Percentiles rank a stretch among this genome's conserved stretches.
These are phyloP conservation scores for Phylloscopus trochilus DNA, from an alignment of 2,113 vertebrate species.

Conservation along the genomic window DNA sequence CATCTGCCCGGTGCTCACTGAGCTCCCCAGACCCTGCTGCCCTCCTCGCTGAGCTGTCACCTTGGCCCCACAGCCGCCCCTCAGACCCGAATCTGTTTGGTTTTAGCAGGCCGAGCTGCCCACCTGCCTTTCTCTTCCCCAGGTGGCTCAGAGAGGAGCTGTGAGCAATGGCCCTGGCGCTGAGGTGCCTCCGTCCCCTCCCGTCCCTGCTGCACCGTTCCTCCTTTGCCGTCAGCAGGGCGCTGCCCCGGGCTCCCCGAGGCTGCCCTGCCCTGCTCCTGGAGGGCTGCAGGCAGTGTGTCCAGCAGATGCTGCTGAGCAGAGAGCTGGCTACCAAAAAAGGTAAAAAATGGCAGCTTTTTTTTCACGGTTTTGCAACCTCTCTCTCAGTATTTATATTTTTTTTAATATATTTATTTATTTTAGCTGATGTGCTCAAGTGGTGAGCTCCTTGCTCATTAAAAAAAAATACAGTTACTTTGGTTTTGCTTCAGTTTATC, in stretches of 20 bases:
- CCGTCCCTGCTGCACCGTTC: constrained; percentile 62
- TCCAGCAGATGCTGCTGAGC: constrained; percentile 13
- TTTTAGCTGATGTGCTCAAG: not conserved
- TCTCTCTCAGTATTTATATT: not conserved
- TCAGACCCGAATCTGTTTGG: rapidly evolving
- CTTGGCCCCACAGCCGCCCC: rapidly evolving
- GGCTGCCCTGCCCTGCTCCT: not conserved
- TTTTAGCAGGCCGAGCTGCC: rapidly evolving
- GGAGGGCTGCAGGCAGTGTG: not conserved
- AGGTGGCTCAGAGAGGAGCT: not conserved
- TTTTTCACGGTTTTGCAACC: not conserved
- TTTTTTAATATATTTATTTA: not conserved
- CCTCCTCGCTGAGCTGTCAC: rapidly evolving
- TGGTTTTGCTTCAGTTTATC: not conserved
- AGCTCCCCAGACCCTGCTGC: rapidly evolving
- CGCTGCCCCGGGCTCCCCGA: not conserved
- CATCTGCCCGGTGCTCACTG: rapidly evolving
- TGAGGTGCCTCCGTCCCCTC: constrained; percentile 70
- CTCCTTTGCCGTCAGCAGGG: not conserved
- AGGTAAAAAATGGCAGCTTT: constrained; percentile 76
- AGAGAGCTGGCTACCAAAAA: constrained; percentile 90
- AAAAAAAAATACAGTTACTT: not conserved
- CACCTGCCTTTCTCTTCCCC: not conserved
- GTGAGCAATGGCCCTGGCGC: constrained; percentile 61
- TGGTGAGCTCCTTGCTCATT: not conserved